These are phyloP conservation scores for Limonius californicus DNA, from an alignment of 1,140 invertebrate genomes.

Conservation along the genomic window DNA sequence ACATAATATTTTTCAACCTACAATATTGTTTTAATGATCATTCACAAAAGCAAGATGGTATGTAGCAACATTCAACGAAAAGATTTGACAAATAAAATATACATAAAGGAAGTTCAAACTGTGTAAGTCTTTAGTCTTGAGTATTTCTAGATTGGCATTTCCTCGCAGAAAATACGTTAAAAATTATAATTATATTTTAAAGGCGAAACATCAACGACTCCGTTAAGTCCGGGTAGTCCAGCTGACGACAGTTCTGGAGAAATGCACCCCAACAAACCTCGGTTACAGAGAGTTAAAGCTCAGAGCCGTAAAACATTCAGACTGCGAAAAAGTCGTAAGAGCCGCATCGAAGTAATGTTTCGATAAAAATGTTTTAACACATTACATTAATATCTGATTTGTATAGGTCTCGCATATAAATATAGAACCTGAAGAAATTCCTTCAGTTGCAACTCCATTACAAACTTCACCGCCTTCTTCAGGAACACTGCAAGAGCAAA, in stretches of 20 bases:
- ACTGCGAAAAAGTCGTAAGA: constrained; percentile 71
- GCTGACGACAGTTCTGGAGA: constrained; percentile 64
- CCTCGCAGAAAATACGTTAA: too few species aligned
- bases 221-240: constrained; percentile 68
- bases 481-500: constrained; percentile 13
- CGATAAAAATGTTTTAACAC: not conserved
- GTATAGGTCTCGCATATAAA: constrained; percentile 27
- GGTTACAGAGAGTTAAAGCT: constrained; percentile 87
- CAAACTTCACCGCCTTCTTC: not conserved
- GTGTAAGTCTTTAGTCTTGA: too few species aligned
- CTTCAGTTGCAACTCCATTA: constrained; percentile 5
- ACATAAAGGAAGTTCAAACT: too few species aligned
- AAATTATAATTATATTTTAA: not conserved
- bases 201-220: constrained; percentile 70
- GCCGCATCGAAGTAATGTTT: constrained; percentile 48
- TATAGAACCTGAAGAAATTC: constrained; percentile 19
- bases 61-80: too few species aligned
- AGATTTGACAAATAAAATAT: too few species aligned
- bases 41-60: too few species aligned
- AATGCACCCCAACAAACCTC: constrained; percentile 60
- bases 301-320: constrained; percentile 93
- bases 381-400: not conserved
- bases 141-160: too few species aligned
- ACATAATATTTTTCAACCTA: too few species aligned
- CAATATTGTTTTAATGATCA: too few species aligned